Base-by-base conservation (phyloP, 1,140 invertebrate species). In the Pseudomyrmex sp. region DNA sequence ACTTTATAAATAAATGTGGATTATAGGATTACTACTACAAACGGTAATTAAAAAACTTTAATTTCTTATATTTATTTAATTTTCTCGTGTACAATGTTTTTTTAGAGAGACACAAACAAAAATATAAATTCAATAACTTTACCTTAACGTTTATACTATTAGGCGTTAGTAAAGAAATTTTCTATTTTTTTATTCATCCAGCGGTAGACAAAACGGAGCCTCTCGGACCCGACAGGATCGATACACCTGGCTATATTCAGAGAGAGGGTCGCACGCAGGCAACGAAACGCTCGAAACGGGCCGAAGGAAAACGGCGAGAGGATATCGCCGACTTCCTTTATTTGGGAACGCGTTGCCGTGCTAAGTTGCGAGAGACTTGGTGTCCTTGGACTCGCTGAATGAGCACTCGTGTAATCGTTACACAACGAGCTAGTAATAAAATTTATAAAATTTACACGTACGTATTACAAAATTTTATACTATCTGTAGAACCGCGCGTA, bases 331-430 rank as follows among this genome's bases (percentile, higher is more conserved):
- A 62, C 85, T 90, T 89, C 80, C 91, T 92, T 86, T 90, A 92
- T 91, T 91, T 91, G 91, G 91, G 63, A 83, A 50, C 85, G 76
- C 88, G 85, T 85, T 69, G 79, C 69, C 52, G 66, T 59, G 72
- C 82, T 82, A 89, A 83, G 35, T 35, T 35, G 86, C 66, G 86
- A 89, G 86, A 89, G 77, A 91, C 87, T 62, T 69, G 91, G 35
- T 90, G 89, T 93, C 92, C 92, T 93, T 93, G 92, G 89, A 85
- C 88, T 89, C 82, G 84, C 85, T 90, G 80, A 86, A 89, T 88
- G 83, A 69, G 4, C 65, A 80, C 50, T 63, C 80, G 85, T 44
- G 13, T 82, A 89, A 87, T 86, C 44, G 62, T 92, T 92, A 83
- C 87, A 85, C 80, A 91, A 91, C 56, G 26, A 63, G 2, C 50